Evolutionary conservation across 2,797 vertebrate species (phyloP).

Genomic region (Takifugu rubripes): DNA sequence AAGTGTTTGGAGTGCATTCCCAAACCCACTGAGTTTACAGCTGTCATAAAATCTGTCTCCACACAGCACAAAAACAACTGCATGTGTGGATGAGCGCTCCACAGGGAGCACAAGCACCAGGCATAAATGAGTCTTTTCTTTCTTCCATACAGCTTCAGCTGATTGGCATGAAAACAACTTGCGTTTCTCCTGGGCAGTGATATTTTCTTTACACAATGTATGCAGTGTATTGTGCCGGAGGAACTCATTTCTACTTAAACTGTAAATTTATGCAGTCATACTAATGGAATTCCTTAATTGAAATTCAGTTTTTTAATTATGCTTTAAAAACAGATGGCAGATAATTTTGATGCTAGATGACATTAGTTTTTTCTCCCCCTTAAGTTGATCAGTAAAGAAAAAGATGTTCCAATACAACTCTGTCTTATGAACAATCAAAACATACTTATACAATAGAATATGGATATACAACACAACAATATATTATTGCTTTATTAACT

Average conservation of each 20-base stretch:
- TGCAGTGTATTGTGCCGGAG: neutral
- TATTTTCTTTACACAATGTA: neutral
- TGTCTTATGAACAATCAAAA: no score
- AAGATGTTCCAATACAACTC: no score
- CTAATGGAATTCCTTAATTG: no score
- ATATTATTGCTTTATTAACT: neutral
- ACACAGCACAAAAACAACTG: slow-evolving; percentile 9
- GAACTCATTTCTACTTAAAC: neutral
- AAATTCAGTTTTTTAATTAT: no score
- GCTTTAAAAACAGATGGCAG: no score
- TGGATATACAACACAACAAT: no score
- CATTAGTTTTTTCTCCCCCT: no score
- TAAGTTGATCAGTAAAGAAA: no score
- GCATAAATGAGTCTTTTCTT: slow-evolving; percentile 1
- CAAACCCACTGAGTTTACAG: slow-evolving; percentile 21
- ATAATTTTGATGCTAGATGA: no score
- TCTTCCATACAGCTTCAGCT: slow-evolving; percentile 6
- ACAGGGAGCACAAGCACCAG: slow-evolving; percentile 14
- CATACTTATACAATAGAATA: no score
- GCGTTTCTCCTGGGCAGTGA: slow-evolving; percentile 5
- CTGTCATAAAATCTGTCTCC: slow-evolving; percentile 29
- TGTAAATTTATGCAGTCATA: neutral
- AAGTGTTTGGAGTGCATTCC: slow-evolving; percentile 9
- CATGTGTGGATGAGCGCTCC: slow-evolving; percentile 9
- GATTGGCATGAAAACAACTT: slow-evolving; percentile 4